Evolutionary conservation across 2,797 vertebrate species (phyloP).

Genomic region (Bucorvus abyssinicus): DNA sequence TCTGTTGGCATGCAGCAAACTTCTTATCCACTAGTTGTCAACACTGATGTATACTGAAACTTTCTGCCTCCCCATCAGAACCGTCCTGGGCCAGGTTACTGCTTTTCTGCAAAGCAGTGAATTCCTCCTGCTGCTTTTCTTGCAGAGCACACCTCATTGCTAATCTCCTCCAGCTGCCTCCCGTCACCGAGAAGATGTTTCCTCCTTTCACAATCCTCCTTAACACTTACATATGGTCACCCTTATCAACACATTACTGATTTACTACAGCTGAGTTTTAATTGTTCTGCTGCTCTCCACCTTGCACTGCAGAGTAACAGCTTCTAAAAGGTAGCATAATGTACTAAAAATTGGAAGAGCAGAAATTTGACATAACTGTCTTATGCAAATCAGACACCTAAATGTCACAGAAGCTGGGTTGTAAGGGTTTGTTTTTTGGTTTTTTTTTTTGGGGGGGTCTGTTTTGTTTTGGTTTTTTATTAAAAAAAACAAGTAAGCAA

Average conservation of each 20-base stretch:
- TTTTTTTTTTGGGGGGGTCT: not conserved
- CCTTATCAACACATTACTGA: not conserved
- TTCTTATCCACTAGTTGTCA: not conserved
- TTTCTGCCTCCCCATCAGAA: not conserved
- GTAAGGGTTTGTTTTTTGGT: not conserved
- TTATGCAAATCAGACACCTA: not conserved
- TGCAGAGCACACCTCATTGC: not conserved
- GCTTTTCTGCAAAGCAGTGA: not conserved
- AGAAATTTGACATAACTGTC: not conserved
- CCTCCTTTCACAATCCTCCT: not conserved
- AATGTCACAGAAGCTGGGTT: not conserved
- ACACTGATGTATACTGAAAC: not conserved
- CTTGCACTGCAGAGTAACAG: not conserved
- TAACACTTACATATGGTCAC: not conserved
- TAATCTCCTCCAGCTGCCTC: not conserved
- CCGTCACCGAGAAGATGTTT: not conserved
- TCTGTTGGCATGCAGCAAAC: not conserved
- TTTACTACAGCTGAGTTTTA: not conserved
- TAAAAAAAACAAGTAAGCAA: not conserved
- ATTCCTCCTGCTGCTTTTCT: conserved; percentile 5
- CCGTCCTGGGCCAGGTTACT: not conserved
- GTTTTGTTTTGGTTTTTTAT: not conserved
- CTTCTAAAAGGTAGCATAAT: not conserved
- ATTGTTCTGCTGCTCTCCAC: not conserved
- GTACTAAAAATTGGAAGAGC: not conserved